Evolutionary conservation across 1,140 invertebrate genomes (phyloP).

Genomic region (Zeugodacus cucurbitae): DNA sequence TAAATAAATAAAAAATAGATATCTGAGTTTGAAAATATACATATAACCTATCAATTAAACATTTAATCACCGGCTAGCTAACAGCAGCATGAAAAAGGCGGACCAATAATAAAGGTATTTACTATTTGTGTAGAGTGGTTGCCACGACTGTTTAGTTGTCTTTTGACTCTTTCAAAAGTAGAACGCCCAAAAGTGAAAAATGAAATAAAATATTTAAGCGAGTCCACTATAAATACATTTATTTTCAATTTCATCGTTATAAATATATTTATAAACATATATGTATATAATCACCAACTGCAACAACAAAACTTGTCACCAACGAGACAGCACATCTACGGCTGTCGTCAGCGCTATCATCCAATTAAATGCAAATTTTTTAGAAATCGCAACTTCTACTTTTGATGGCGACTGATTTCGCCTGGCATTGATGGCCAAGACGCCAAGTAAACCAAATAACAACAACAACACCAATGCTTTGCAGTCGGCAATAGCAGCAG

Average conservation of each 20-base stretch:
- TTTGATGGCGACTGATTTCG: not conserved
- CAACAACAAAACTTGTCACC: not conserved
- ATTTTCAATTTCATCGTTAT: not conserved
- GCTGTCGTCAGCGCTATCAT: slow-evolving; percentile 7
- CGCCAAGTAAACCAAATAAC: not conserved
- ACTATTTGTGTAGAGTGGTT: not conserved
- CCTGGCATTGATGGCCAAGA: not conserved
- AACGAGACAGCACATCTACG: not conserved
- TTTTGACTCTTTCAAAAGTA: not conserved
- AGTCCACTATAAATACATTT: not conserved
- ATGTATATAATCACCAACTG: not conserved
- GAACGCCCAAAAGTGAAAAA: not conserved
- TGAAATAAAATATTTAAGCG: not conserved
- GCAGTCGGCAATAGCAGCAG: not conserved
- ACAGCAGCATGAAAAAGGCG: not conserved
- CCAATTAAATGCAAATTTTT: slow-evolving; percentile 37
- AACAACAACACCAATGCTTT: not conserved
- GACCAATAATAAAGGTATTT: not conserved
- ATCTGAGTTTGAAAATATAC: too few relatives aligned
- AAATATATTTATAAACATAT: too few relatives aligned
- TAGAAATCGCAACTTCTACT: slow-evolving; percentile 11
- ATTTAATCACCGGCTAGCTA: not conserved
- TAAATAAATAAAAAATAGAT: too few relatives aligned
- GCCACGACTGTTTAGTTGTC: not conserved
- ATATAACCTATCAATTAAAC: too few relatives aligned